Evolutionary conservation across 2,113 vertebrate species (phyloP).

Genomic region (Uria aalge): DNA sequence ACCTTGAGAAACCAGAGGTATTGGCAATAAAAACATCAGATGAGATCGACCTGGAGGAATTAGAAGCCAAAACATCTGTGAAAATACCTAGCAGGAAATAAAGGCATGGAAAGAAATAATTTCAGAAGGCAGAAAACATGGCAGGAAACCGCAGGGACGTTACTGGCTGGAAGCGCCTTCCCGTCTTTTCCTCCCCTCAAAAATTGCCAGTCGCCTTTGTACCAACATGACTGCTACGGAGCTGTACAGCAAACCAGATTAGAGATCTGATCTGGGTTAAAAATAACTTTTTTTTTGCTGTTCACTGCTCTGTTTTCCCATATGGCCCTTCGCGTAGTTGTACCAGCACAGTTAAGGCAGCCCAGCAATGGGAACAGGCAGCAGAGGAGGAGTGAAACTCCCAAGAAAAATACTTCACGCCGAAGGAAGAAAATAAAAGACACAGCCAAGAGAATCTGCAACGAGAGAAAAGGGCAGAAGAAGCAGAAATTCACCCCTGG

Average conservation of each 20-base stretch:
- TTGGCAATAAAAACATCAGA: neutral
- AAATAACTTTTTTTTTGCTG: neutral
- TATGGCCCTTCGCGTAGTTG: neutral
- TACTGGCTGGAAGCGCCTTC: neutral
- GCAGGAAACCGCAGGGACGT: neutral
- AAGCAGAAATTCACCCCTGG: neutral
- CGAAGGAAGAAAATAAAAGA: neutral
- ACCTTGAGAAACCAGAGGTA: neutral
- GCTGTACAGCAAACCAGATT: neutral
- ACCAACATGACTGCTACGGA: neutral
- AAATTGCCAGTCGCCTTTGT: neutral
- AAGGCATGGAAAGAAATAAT: neutral
- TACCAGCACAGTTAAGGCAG: neutral
- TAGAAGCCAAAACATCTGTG: neutral
- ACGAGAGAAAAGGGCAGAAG: fast-evolving
- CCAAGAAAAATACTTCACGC: neutral
- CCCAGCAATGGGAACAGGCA: neutral
- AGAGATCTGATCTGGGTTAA: neutral
- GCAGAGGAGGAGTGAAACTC: neutral
- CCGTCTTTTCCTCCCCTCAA: neutral
- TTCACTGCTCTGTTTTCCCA: neutral
- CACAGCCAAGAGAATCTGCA: neutral
- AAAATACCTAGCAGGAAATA: conserved; percentile 19
- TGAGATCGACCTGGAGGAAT: neutral
- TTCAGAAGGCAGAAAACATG: neutral